Evolutionary conservation across 2,113 vertebrate species (phyloP).

Genomic region (Edolisoma coerulescens): DNA sequence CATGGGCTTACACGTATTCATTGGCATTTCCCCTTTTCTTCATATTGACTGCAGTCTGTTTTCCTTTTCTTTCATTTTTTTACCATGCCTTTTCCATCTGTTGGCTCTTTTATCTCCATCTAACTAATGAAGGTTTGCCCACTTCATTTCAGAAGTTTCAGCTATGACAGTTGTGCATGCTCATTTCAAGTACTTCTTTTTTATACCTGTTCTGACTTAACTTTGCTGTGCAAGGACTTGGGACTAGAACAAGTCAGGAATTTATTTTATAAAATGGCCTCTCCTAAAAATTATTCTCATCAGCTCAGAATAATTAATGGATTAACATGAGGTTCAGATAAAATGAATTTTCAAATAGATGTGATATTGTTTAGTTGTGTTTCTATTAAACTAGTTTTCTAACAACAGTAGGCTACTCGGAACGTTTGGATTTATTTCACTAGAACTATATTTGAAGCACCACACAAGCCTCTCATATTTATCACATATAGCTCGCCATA

Average conservation of each 20-base stretch:
- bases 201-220: background rate
- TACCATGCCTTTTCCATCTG: background rate
- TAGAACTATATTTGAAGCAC: background rate
- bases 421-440: background rate
- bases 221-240: background rate
- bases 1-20: background rate
- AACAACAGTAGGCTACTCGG: background rate
- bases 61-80: background rate
- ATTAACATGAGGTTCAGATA: background rate
- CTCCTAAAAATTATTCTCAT: background rate
- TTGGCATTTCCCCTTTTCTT: background rate
- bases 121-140: background rate
- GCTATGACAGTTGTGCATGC: background rate
- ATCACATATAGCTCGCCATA: accelerated
- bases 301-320: background rate
- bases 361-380: background rate
- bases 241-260: background rate
- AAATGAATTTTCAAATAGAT: background rate
- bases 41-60: background rate
- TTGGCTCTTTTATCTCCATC: background rate
- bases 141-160: background rate
- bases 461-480: background rate
- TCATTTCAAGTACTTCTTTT: background rate
- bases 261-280: background rate
- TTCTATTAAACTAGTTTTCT: background rate